These are phyloP conservation scores for Chromoteleia sp. DNA, from an alignment of 2,888 invertebrate genomes.

Conservation along the genomic window DNA sequence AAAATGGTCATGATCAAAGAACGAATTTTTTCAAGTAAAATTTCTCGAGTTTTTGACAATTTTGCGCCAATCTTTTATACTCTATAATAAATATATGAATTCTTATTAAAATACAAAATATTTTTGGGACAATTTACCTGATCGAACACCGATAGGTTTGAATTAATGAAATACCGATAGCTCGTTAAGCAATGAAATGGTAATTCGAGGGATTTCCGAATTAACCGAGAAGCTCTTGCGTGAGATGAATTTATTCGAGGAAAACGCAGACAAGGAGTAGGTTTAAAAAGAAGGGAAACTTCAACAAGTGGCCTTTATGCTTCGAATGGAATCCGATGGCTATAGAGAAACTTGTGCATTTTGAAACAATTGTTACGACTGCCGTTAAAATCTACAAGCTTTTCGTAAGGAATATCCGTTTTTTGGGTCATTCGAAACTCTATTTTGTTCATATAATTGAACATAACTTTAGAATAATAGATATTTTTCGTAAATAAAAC, in stretches of 20 bases:
- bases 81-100: no score
- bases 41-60: no score
- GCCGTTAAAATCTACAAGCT: neutral
- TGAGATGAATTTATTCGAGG: slow-evolving; percentile 1
- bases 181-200: no score
- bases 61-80: no score
- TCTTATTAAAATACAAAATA: no score
- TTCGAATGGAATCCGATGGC: slow-evolving; percentile 24
- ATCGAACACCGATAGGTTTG: no score
- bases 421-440: neutral
- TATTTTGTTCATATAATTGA: neutral
- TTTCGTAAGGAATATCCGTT: neutral
- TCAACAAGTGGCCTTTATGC: slow-evolving; percentile 56
- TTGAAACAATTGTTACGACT: neutral
- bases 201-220: slow-evolving; percentile 3
- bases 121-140: no score
- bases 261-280: neutral
- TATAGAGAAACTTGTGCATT: slow-evolving; percentile 1
- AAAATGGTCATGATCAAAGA: no score
- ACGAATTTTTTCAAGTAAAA: no score
- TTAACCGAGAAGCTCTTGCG: slow-evolving; percentile 10
- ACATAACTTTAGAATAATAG: no score
- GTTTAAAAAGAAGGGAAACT: slow-evolving; percentile 24
- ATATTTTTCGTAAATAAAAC: no score
- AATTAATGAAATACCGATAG: neutral